Evolutionary conservation across 2,797 vertebrate species (phyloP).

Genomic region (Chloroceryle inda): DNA sequence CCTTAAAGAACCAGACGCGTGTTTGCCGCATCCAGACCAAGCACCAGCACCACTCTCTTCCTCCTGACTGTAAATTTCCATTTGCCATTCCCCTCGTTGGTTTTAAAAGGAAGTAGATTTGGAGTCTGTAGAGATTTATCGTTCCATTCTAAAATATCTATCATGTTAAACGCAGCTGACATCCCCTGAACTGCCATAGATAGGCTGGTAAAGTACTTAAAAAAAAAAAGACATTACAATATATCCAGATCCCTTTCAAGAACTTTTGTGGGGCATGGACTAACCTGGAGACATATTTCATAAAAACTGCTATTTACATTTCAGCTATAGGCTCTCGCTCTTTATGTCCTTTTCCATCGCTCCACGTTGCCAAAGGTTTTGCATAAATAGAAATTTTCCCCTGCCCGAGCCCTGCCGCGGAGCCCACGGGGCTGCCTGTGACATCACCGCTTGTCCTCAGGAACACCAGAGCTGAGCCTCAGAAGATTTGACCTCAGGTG

Average conservation of each 20-base stretch:
- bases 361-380: constrained; percentile 41
- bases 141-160: constrained; percentile 67
- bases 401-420: background rate
- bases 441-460: constrained; percentile 65
- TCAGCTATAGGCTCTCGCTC: constrained; percentile 23
- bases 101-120: constrained; percentile 37
- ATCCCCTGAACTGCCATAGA: constrained; percentile 38
- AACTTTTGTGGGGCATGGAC: constrained; percentile 55
- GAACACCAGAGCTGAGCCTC: background rate
- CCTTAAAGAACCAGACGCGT: background rate
- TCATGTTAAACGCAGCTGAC: constrained; percentile 65
- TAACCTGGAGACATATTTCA: constrained; percentile 62
- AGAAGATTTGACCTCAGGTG: constrained; percentile 50
- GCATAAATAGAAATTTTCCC: constrained; percentile 53
- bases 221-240: constrained; percentile 62
- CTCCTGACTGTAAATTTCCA: constrained; percentile 18
- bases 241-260: constrained; percentile 68
- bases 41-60: background rate
- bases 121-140: constrained; percentile 66
- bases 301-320: constrained; percentile 67
- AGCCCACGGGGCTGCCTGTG: background rate
- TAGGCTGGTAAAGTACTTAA: constrained; percentile 76
- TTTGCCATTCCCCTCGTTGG: background rate
- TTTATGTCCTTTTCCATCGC: constrained; percentile 67
- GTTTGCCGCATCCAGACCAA: background rate